Base-by-base conservation (phyloP, 2,113 vertebrate species). In the Rattus norvegicus region DNA sequence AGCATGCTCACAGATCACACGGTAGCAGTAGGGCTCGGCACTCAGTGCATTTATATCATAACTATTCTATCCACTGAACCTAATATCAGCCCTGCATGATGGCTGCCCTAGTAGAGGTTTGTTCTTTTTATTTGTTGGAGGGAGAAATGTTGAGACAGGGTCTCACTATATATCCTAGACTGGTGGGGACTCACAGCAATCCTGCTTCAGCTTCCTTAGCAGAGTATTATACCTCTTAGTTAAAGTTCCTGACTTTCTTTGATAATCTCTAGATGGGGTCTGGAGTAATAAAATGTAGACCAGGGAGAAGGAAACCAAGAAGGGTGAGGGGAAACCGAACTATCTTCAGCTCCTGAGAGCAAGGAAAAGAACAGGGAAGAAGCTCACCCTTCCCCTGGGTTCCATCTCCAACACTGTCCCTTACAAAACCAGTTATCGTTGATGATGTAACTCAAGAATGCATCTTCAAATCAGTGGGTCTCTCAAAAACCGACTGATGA, bases 171-270 rank as follows among this genome's bases (percentile, higher is more conserved):
- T 73, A 20, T 39, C 24, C n/a, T 70, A 75, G 9, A n/a, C 16
- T 30, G 8, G 5, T 54, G 43, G n/a, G 24, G 73, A 73, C 87
- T 43, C 24, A 56, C 5, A 4, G 36, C 24, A 88, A 88, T 56
- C 30, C 49, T 11, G 49, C 22, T 17, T 72, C 22, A 73, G 49
- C 49, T 67, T 39, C 12, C 49, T 20, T n/a, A 28, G 75, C 13
- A 8, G 39, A 81, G 65, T 91, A 92, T 56, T 80, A 92, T 92
- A 96, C 49, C 80, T 90, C 70, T 88, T 24, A 47, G 90, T 16
- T 54, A 95, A 91, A 52, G 9, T 39, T 47, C 39, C 7, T 79
- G 94, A 93, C 49, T 93, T 94, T 61, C 84, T 88, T 36, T 92
- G 49, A 7, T 80, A 76, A 56, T 61, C 36, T 93, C 76, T n/a